A percentile compares a stretch with the other conserved stretches of the same genome.
Evolutionary conservation across 2,797 vertebrate species (phyloP).

Genomic region (Takifugu ocellatus): DNA sequence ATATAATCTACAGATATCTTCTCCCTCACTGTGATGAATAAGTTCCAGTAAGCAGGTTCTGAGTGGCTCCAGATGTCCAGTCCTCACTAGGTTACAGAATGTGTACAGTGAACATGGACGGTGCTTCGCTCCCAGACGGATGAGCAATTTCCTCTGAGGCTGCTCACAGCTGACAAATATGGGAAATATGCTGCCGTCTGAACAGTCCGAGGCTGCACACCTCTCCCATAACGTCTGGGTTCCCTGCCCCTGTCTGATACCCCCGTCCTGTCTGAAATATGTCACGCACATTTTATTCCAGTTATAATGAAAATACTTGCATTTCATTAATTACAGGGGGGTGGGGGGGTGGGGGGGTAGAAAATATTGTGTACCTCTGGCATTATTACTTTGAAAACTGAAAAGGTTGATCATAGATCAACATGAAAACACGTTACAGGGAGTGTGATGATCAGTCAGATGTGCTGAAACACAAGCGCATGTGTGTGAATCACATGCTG

Average conservation of each 20-base stretch:
- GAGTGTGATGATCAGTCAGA: too few species aligned
- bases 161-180: constrained; percentile 63
- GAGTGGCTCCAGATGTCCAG: constrained; percentile 61
- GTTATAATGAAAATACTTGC: too few species aligned
- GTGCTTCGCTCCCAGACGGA: constrained; percentile 50
- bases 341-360: too few species aligned
- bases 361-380: too few species aligned
- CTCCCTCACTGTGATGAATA: constrained; percentile 43
- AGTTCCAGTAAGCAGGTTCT: constrained; percentile 54
- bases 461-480: background rate
- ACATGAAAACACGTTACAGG: too few species aligned
- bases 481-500: constrained; percentile 29
- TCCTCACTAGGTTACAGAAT: constrained; percentile 37
- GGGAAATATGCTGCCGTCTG: constrained; percentile 67
- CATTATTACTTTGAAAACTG: too few species aligned
- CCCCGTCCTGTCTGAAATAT: too few species aligned
- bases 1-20: constrained; percentile 25
- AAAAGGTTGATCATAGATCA: too few species aligned
- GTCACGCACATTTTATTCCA: too few species aligned
- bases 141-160: constrained; percentile 61
- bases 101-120: constrained; percentile 29
- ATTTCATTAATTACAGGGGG: too few species aligned
- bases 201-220: constrained; percentile 26
- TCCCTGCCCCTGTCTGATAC: too few species aligned
- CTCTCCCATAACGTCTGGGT: constrained; percentile 14